phyloP scores from a whole-genome alignment of 2,113 vertebrate species.

The Calypte anna region DNA sequence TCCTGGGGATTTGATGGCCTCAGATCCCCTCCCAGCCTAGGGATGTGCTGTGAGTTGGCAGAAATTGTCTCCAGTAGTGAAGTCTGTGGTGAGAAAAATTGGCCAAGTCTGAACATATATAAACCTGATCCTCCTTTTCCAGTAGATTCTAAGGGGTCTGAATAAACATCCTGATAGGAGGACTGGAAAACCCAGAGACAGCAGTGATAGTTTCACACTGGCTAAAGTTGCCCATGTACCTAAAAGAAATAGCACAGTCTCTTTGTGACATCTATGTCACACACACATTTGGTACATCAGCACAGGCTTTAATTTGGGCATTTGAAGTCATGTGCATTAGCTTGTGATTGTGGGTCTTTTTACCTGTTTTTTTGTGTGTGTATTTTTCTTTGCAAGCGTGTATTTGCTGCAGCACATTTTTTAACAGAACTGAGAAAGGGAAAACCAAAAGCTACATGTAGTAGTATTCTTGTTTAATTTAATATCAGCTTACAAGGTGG shows the following conservation, averaged over 20 bases:
- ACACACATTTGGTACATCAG: background rate
- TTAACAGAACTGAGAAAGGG: background rate
- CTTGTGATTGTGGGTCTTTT: background rate
- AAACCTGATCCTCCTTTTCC: background rate
- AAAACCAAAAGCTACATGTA: slow-evolving; percentile 1
- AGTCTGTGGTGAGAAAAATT: background rate
- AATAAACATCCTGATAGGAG: background rate
- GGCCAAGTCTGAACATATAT: background rate
- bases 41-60: background rate
- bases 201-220: background rate
- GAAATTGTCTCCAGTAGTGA: background rate
- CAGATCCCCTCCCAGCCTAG: accelerated
- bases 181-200: background rate
- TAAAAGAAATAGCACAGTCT: accelerated
- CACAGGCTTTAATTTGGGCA: background rate
- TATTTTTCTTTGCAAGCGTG: background rate
- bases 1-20: accelerated
- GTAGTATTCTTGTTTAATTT: slow-evolving; percentile 54
- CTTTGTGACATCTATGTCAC: accelerated
- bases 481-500: slow-evolving; percentile 46
- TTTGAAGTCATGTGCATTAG: background rate
- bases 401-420: background rate
- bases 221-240: background rate
- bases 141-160: background rate
- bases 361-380: background rate